Evolutionary conservation across 2,888 invertebrate genomes (phyloP).

Genomic region (Cosmopolites sordidus): DNA sequence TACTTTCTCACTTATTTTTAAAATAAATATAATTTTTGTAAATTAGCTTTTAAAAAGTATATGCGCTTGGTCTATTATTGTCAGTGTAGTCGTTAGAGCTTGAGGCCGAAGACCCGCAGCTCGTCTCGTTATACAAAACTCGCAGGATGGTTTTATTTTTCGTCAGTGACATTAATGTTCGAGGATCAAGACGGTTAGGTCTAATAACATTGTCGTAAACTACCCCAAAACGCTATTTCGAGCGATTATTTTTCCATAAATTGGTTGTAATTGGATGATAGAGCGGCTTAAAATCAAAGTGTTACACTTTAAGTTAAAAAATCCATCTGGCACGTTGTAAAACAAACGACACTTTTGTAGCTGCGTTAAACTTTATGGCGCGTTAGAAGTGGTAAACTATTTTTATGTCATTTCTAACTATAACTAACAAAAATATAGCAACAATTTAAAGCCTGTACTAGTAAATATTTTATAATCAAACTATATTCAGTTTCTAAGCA

Average conservation of each 20-base stretch:
- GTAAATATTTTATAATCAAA: too few species aligned
- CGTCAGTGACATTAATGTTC: constrained; percentile 18
- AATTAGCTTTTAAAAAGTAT: background rate
- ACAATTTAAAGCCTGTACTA: too few species aligned
- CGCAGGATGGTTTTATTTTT: constrained; percentile 21
- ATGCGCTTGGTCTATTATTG: background rate
- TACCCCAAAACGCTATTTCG: constrained; percentile 11
- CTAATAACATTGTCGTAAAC: constrained; percentile 19
- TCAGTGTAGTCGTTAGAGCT: constrained; percentile 11
- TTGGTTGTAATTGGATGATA: constrained; percentile 18
- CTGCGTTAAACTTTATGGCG: background rate
- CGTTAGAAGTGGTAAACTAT: background rate
- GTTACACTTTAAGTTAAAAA: constrained; percentile 10
- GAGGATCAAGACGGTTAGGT: constrained; percentile 20
- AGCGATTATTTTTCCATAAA: constrained; percentile 23
- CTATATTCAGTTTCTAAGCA: too few species aligned
- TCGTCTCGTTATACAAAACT: constrained; percentile 18
- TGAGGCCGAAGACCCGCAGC: constrained; percentile 9
- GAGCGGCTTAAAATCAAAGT: constrained; percentile 15
- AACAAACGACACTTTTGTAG: background rate
- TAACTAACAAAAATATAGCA: too few species aligned
- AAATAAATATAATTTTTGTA: too few species aligned
- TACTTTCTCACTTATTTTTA: too few species aligned
- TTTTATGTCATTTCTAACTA: too few species aligned
- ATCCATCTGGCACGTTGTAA: background rate